These are phyloP conservation scores for Globodera rostochiensis DNA, from an alignment of 1,140 invertebrate genomes.

Conservation along the genomic window DNA sequence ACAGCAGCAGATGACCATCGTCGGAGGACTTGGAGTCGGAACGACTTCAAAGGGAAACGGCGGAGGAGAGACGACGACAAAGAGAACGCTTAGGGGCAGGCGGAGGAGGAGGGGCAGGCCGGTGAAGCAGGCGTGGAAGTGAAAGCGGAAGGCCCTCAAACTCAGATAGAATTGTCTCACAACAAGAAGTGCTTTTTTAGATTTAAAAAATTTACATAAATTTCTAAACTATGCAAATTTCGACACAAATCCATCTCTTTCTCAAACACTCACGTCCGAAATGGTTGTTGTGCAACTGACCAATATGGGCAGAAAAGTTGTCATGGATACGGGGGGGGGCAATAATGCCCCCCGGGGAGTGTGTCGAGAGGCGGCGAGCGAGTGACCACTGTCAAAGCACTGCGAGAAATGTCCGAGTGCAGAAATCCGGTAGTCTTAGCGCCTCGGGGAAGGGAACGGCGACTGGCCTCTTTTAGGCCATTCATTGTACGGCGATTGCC, in stretches of 20 bases:
- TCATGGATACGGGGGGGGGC: background rate
- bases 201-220: background rate
- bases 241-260: background rate
- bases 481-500: too few species aligned
- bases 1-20: background rate
- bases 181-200: too few species aligned
- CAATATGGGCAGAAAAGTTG: conserved; percentile 5
- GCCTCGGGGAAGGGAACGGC: background rate
- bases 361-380: too few species aligned
- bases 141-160: background rate
- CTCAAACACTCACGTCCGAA: background rate
- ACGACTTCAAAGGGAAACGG: background rate
- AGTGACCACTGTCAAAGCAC: background rate
- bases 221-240: background rate
- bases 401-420: background rate
- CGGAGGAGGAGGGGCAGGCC: background rate
- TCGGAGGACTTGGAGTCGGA: background rate
- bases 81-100: background rate
- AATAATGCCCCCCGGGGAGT: background rate
- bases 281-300: background rate
- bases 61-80: background rate
- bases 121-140: background rate
- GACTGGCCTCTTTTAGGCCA: background rate
- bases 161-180: too few species aligned
- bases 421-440: background rate